A percentile compares a stretch with the other conserved stretches of the same genome.
These are phyloP conservation scores for Cyclura pinguis DNA, from an alignment of 2,797 vertebrate species.

Conservation along the genomic window DNA sequence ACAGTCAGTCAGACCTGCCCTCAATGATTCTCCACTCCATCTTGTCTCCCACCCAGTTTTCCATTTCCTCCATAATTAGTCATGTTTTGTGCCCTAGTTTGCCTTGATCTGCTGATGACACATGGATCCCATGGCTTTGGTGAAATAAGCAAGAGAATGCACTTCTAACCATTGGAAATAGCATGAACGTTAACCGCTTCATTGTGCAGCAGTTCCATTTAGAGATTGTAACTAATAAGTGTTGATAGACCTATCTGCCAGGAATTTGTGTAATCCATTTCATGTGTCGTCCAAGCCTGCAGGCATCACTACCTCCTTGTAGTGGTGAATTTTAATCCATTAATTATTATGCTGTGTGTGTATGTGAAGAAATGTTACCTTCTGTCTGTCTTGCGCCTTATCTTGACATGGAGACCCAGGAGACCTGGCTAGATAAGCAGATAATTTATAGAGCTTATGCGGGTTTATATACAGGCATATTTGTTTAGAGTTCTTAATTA, in stretches of 20 bases:
- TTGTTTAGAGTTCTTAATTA: neutral
- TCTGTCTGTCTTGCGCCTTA: neutral
- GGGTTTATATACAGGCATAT: neutral
- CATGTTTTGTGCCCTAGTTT: neutral
- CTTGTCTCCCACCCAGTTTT: neutral
- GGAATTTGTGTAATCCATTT: neutral
- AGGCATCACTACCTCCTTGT: neutral
- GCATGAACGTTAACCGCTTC: neutral
- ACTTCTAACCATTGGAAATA: neutral
- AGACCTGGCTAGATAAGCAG: neutral
- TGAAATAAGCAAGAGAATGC: neutral
- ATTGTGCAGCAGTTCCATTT: neutral
- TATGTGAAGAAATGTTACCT: neutral
- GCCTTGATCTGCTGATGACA: neutral
- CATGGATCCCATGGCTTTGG: neutral
- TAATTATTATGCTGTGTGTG: neutral
- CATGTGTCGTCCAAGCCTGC: neutral
- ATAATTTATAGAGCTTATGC: neutral
- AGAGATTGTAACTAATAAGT: neutral
- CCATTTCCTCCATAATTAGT: neutral
- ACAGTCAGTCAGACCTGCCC: no score
- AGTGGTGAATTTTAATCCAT: neutral
- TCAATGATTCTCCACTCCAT: neutral
- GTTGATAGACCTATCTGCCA: neutral
- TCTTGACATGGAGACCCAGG: conserved; percentile 3